Base-by-base conservation (phyloP, 2,888 invertebrate species). In the Phorcus lineatus region DNA sequence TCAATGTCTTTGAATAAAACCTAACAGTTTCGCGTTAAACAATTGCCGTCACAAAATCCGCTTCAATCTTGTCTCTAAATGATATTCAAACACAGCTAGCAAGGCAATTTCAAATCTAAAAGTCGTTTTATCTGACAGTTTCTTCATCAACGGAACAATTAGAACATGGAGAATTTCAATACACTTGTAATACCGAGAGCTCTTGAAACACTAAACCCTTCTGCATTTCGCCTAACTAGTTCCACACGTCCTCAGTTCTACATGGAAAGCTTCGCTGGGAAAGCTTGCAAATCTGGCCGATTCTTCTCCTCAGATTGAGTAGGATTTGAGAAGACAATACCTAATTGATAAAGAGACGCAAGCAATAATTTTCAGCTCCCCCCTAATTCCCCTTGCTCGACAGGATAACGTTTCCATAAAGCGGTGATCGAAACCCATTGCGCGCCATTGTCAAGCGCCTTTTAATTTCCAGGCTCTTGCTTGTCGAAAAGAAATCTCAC, bases 401-500 rank as follows among this genome's bases (percentile, higher is more conserved):
- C 70, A 36, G 70, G 70, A 76, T 76, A 76, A 55, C 76, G 31
- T 24, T 54, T 31, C 54, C 54, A 76, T 55, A 76, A 76, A 76
- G 31, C 76, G 53, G 24, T 53, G 76, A 76, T 76, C 76, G 76
- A 76, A 76, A 54, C 55, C 76, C 53, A 55, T 55, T 76, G 76
- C 31, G 76, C 17, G 22, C 19, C 54, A 53, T 76, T 53, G 76
- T 76, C 76, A 76, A 76, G 54, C 54, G 76, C 54, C 76, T 53
- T 76, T 76, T 76, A 76, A 76, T 76, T 76, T 76, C 76, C 53
- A 55, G 76, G 55, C 76, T 31, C 55, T 76, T 54, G 53, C 76
- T 76, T 76, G 76, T 76, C 76, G 70, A 76, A 36, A 55, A 54
- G 76, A 76, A 76, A 76, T 76, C 76, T 76, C n/a, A 31, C 76